Evolutionary conservation across 2,113 vertebrate genomes (phyloP), one percentile per base, ranked within the genome.

Genomic region (Athene noctua): DNA sequence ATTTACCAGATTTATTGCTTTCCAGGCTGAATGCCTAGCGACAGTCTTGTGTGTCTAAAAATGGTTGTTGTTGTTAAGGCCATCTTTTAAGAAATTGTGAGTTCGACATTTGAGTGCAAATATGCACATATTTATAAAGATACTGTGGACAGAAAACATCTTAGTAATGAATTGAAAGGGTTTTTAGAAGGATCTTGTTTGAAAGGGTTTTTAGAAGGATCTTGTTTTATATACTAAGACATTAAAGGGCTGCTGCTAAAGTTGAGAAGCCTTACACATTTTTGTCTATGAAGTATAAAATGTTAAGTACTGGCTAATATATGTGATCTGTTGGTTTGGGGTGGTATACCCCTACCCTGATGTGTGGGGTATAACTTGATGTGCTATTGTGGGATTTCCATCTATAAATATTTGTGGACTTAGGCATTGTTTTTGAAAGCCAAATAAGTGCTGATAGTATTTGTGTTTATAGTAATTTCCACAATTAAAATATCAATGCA

Each of bases 1-100:
- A 11, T 81, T 79, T 74, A 79, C 72, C 79, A 90, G 85, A 80
- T 95, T 82, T 92, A 47, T 93, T 86, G 78, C 92, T 95, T 92
- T 96, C 34, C 75, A 94, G 89, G 83, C 90, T 61, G 88, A 77
- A 54, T 73, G 93, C 95, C 86, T 75, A 40, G 77, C 0, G 38
- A 94, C 52, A 7, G 42, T 32, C 68, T 74, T 83, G 38, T 82
- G 80, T 95, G 88, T 86, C 95, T 97, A 91, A 95, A 96, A 96
- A 95, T 96, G 92, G 94, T 42, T 51, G 67, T 86, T 94, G 84
- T 82, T 84, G 65, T 96, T 94, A 90, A 78, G 58, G 66, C 83
- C 84, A 81, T 94, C 86, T 95, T 96, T 73, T 92, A 92, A 80
- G 62, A 96, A 92, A 92, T 15, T 19, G 40, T 11, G 67, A 90